Conservation (phyloP, 2,888 invertebrate species). For the Cantharis flavilabris region DNA sequence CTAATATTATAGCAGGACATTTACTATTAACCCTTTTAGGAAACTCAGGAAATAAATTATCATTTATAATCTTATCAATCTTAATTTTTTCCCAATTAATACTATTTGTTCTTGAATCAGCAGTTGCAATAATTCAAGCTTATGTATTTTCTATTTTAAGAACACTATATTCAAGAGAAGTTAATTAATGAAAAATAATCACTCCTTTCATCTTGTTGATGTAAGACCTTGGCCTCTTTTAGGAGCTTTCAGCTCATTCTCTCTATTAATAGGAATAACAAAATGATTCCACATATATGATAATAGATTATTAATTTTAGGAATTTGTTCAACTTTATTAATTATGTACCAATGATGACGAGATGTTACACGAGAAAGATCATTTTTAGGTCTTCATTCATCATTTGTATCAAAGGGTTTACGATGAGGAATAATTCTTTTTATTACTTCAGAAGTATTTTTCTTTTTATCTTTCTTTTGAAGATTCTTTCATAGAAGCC, state of each 20-base stretch:
- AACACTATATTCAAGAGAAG: constrained; percentile 71
- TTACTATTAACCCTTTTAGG: constrained; percentile 67
- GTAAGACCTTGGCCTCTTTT: constrained; percentile 67
- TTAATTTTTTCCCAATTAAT: constrained; percentile 56
- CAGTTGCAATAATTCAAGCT: constrained; percentile 68
- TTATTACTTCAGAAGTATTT: constrained; percentile 72
- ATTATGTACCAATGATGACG: constrained; percentile 72
- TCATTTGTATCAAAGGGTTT: constrained; percentile 62
- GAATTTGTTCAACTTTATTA: constrained; percentile 56
- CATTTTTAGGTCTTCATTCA: constrained; percentile 69
- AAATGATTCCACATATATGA: constrained; percentile 67
- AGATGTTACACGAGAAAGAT: constrained; percentile 69
- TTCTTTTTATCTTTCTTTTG: constrained; percentile 67
- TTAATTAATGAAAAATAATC: constrained; percentile 63
- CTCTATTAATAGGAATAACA: constrained; percentile 61
- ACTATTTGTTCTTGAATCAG: constrained; percentile 62
- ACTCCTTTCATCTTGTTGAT: constrained; percentile 67
- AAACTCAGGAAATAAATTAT: constrained; percentile 49
- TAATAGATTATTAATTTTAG: constrained; percentile 59
- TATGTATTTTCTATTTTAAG: constrained; percentile 70
- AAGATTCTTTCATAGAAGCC: constrained; percentile 62
- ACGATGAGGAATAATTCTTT: constrained; percentile 73
- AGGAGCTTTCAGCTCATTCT: constrained; percentile 63
- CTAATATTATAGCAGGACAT: constrained; percentile 80
- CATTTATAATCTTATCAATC: constrained; percentile 38